phyloP scores from a whole-genome alignment of 1,140 invertebrate species.

The Acromyrmex charruanus region DNA sequence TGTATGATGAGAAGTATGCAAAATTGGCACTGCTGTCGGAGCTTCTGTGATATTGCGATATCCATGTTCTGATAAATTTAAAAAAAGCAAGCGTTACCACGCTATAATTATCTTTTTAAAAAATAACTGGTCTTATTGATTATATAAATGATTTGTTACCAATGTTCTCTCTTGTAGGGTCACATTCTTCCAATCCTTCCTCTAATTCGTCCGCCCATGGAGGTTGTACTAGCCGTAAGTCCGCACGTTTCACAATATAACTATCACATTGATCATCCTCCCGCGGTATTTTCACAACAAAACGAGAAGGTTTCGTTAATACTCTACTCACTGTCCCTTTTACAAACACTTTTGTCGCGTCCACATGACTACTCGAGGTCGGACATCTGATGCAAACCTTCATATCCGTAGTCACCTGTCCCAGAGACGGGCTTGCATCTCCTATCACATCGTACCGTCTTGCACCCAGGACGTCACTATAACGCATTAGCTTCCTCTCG shows the following conservation, averaged over 20 bases:
- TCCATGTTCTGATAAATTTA: constrained; percentile 77
- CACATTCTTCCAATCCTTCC: constrained; percentile 86
- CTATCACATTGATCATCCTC: constrained; percentile 84
- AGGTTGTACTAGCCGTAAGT: constrained; percentile 95
- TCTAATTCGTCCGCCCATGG: constrained; percentile 98
- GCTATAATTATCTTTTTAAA: not conserved
- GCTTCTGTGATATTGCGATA: constrained; percentile 84
- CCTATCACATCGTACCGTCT: constrained; percentile 96
- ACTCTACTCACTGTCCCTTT: constrained; percentile 94
- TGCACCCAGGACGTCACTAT: constrained; percentile 91
- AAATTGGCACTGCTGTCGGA: constrained; percentile 79
- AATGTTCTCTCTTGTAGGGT: constrained; percentile 78
- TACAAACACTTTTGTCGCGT: constrained; percentile 90
- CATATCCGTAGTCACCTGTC: constrained; percentile 90
- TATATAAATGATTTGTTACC: constrained; percentile 70
- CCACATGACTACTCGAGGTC: constrained; percentile 44
- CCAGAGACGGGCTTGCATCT: constrained; percentile 95
- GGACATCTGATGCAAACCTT: constrained; percentile 89
- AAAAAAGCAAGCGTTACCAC: constrained; percentile 3
- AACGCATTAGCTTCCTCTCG: constrained; percentile 89
- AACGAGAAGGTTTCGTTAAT: constrained; percentile 90
- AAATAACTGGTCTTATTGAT: not conserved
- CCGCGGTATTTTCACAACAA: constrained; percentile 91
- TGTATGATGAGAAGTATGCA: constrained; percentile 81
- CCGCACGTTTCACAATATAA: constrained; percentile 92